Percentiles rank a stretch among this genome's conserved stretches.
Conservation (phyloP, 2,888 invertebrate genomes). For the Phalera bucephala region DNA sequence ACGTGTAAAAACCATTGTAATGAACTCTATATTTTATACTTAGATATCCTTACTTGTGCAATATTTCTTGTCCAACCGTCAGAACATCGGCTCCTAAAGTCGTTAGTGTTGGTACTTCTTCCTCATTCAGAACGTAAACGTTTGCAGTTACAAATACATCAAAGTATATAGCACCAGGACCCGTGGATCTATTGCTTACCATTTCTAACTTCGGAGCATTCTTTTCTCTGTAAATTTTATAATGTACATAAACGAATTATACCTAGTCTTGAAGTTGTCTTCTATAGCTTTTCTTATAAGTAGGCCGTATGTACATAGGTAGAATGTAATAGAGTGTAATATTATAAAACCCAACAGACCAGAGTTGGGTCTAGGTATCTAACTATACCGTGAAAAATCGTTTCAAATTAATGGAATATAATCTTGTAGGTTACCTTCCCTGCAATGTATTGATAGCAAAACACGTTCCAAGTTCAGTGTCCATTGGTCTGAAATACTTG, state of each 20-base stretch:
- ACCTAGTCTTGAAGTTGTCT: no score
- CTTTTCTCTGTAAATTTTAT: conserved; percentile 50
- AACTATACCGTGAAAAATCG: no score
- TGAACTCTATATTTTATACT: no score
- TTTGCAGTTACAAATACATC: conserved; percentile 75
- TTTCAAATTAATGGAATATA: no score
- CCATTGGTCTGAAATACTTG: conserved; percentile 84
- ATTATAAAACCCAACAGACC: no score
- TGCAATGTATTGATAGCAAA: conserved; percentile 87
- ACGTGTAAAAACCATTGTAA: no score
- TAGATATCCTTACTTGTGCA: conserved; percentile 81
- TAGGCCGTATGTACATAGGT: no score
- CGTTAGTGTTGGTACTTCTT: conserved; percentile 88
- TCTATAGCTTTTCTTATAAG: no score
- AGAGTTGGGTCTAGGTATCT: no score
- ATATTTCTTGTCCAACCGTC: conserved; percentile 81
- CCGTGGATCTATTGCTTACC: conserved; percentile 85
- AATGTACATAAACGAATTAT: no score
- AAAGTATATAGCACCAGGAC: conserved; percentile 84
- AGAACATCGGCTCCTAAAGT: conserved; percentile 86
- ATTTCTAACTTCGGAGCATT: conserved; percentile 76
- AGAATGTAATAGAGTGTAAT: no score
- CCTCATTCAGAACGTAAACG: conserved; percentile 85
- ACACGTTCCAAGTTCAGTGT: conserved; percentile 87
- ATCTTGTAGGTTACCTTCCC: no score